Conservation (phyloP, 2,113 vertebrate genomes). For the Nicator chloris region DNA sequence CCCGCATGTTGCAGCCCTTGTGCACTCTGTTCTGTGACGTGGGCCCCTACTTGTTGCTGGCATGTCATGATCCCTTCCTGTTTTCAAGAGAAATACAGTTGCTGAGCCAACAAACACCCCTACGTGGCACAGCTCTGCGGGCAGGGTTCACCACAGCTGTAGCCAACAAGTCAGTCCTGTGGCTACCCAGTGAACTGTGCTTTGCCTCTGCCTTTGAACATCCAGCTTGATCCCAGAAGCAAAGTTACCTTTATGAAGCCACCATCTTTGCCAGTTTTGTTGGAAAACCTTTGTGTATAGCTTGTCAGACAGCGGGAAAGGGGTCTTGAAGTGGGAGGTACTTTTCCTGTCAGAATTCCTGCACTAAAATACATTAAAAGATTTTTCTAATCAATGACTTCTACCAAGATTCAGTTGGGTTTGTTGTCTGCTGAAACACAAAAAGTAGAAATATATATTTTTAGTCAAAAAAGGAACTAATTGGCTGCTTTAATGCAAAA, state of each 20-base stretch:
- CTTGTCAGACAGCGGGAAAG: background rate
- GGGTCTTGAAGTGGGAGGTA: background rate
- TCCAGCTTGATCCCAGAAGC: background rate
- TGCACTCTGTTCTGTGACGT: background rate
- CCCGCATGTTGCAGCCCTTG: rapidly evolving
- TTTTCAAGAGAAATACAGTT: conserved; percentile 14
- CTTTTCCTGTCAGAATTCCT: background rate
- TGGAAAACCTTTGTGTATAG: background rate
- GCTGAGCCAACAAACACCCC: background rate
- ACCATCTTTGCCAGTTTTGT: background rate
- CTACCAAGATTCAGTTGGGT: background rate
- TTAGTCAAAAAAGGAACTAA: conserved; percentile 55
- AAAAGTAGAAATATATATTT: conserved; percentile 39
- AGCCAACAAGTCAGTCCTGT: background rate
- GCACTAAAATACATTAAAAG: background rate
- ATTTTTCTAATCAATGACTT: background rate
- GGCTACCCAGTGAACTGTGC: background rate
- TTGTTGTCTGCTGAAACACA: conserved; percentile 16
- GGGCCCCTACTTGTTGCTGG: background rate
- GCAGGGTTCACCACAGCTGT: background rate
- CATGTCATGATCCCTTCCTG: background rate
- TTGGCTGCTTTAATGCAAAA: conserved; percentile 61
- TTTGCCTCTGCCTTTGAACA: background rate
- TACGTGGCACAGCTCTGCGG: background rate
- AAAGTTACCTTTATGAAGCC: background rate